Evolutionary conservation across 2,888 invertebrate genomes (phyloP), one percentile per base, ranked within the genome.

Genomic region (Conchocele bisecta): DNA sequence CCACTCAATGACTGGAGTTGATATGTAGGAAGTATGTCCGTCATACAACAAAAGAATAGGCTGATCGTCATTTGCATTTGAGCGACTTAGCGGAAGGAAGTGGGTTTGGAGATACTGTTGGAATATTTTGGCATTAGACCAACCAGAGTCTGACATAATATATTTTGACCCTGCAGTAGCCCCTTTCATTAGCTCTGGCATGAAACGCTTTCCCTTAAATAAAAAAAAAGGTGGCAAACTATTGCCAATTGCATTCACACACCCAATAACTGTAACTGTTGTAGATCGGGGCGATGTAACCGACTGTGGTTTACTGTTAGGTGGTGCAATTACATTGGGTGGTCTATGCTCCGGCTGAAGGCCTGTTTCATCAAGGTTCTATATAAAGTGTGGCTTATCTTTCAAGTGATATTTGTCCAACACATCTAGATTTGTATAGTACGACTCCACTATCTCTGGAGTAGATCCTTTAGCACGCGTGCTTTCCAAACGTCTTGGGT

Each of bases 221-320:
- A 69, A n/a, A 50, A 51, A 56, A 24, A 28, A 68, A 13, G 60
- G 60, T n/a, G 68, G 68, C 2, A 68, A 3, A 15, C 11, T 11
- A 13, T 58, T 58, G 9, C 66, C 58, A 11, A 66, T 39, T 4
- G 57, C 68, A 61, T 69, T 69, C 4, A 13, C 57, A 56, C 61
- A 69, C 1, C 48, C 56, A 24, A 61, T 61, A 0, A 58, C 1
- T 0, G 54, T 65, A 0, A 56, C 50, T 3, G 71, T 70, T 2
- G 54, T 41, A 3, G 48, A 39, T 17, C 53, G 26, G 13, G 61
- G 68, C 0, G 70, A 70, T 0, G 48, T 53, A 17, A 59, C 33
- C 1, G 61, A 22, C 20, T 61, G 68, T 0, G 56, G 26, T 44
- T 61, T 69, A 28, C 7, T 31, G 5, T 44, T 29, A 5, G 17